phyloP scores from a whole-genome alignment of 1,140 invertebrate genomes.

The Apolygus lucorum region DNA sequence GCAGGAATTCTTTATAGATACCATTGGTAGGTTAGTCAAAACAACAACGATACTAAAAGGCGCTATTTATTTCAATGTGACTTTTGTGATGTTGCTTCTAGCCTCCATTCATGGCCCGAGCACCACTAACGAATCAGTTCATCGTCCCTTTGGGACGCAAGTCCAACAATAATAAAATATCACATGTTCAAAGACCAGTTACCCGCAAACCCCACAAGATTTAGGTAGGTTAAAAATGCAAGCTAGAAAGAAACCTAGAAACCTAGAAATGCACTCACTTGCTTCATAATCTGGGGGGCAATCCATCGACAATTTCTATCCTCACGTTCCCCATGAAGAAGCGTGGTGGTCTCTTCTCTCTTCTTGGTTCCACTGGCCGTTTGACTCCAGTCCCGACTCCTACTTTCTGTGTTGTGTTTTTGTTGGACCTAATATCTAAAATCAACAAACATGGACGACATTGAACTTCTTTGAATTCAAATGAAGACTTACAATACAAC shows the following conservation, averaged over 20 bases:
- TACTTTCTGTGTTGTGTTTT: background rate
- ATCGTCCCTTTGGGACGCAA: background rate
- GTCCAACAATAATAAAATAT: background rate
- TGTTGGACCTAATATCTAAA: constrained; percentile 2
- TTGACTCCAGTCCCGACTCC: background rate
- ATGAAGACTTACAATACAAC: too few species aligned
- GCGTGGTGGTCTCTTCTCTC: background rate
- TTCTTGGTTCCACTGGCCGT: background rate
- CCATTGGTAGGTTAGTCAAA: too few species aligned
- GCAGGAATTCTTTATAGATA: too few species aligned
- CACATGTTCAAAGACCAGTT: background rate
- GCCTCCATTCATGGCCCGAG: too few species aligned
- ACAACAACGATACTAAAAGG: background rate
- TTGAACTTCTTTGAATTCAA: too few species aligned
- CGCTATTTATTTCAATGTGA: background rate
- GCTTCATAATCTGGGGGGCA: background rate
- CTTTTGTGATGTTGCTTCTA: too few species aligned
- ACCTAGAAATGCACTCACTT: background rate
- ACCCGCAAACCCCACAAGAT: background rate
- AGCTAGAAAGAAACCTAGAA: background rate
- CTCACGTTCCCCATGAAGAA: background rate
- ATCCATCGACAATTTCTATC: constrained; percentile 1
- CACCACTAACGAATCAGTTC: too few species aligned
- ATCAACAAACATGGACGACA: too few species aligned
- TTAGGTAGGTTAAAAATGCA: background rate